phyloP scores from a whole-genome alignment of 37 sponge, comb jelly and placozoan genomes.

The Beroe ovata region DNA sequence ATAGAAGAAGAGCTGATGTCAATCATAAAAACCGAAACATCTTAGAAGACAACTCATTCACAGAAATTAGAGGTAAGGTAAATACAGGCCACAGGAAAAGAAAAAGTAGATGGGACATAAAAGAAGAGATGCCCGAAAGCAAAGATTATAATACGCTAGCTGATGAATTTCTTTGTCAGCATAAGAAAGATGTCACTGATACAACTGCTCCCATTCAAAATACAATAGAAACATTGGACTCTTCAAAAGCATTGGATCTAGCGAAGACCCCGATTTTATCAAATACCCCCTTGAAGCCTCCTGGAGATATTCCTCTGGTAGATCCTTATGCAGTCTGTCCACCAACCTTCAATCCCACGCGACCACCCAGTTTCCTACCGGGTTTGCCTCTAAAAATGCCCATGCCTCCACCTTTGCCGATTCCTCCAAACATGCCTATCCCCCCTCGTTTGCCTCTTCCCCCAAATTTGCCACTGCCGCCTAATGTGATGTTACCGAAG shows the following conservation, averaged over 20 bases:
- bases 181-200: not conserved
- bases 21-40: not conserved
- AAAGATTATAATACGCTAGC: conserved; percentile 28
- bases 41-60: not conserved
- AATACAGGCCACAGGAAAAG: conserved; percentile 9
- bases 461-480: not conserved
- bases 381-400: conserved; percentile 21
- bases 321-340: conserved; percentile 26
- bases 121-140: not conserved
- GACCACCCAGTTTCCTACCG: too few species aligned
- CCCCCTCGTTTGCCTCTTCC: conserved; percentile 23
- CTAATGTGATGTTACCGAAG: not conserved
- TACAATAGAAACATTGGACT: not conserved
- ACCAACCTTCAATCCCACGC: conserved; percentile 8
- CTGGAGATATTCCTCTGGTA: not conserved
- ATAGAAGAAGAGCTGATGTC: not conserved
- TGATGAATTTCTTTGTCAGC: conserved; percentile 7
- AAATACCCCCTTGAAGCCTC: not conserved
- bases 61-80: too few species aligned
- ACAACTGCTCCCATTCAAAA: not conserved
- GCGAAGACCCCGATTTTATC: not conserved
- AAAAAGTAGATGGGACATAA: conserved; percentile 23
- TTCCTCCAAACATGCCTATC: conserved; percentile 16
- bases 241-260: not conserved
- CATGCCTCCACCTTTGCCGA: not conserved